Conservation (phyloP, 2,113 vertebrate species). For the Megaceryle torquata region DNA sequence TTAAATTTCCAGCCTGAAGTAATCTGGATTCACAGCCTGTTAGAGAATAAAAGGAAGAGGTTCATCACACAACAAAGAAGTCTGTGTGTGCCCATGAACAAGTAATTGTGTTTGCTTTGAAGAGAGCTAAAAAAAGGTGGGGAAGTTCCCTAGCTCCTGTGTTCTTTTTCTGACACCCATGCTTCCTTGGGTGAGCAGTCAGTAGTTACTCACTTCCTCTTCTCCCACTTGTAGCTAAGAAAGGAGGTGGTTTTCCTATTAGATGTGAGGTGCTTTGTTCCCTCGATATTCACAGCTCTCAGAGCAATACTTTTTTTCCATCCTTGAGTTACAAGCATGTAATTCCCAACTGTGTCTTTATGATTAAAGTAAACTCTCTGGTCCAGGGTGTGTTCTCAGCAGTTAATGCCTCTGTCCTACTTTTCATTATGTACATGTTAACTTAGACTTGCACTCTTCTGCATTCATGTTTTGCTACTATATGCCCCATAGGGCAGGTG, state of each 20-base stretch:
- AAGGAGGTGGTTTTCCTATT: background rate
- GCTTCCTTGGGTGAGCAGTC: background rate
- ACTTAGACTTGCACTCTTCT: background rate
- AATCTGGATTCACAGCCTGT: background rate
- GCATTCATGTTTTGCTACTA: background rate
- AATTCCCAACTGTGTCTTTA: background rate
- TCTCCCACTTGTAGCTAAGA: background rate
- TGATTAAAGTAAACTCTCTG: background rate
- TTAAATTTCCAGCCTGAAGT: background rate
- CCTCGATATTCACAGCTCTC: background rate
- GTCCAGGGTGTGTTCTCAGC: background rate
- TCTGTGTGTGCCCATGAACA: background rate
- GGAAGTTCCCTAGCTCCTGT: background rate
- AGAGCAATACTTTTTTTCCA: background rate
- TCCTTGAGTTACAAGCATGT: background rate
- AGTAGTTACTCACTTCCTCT: slow-evolving; percentile 16
- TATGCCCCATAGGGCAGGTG: background rate
- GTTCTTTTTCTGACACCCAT: background rate
- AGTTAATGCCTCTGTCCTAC: background rate
- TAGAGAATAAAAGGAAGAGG: background rate
- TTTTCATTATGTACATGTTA: background rate
- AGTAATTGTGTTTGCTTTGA: background rate
- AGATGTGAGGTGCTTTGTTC: background rate
- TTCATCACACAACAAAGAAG: background rate
- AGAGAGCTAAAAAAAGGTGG: background rate